Conservation (phyloP, 1,140 invertebrate genomes). For the Brachionus calyciflorus region DNA sequence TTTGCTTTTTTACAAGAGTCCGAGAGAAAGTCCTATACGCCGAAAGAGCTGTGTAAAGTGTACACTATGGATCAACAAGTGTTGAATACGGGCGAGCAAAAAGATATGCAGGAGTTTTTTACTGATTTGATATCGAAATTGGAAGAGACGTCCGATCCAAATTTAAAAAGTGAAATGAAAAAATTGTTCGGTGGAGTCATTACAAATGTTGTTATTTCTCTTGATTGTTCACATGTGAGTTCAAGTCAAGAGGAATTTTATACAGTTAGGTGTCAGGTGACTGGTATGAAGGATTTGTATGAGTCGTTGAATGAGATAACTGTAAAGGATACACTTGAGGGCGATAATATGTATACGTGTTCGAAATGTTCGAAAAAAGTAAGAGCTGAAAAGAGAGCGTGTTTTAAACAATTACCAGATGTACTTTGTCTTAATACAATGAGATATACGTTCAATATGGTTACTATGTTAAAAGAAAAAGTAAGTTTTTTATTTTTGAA, state of each 20-base stretch:
- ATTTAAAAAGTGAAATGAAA: constrained; percentile 78
- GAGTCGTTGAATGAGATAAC: constrained; percentile 91
- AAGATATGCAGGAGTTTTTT: constrained; percentile 97
- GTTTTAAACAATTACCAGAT: constrained; percentile 86
- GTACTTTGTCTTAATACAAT: constrained; percentile 94
- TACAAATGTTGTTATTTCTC: constrained; percentile 88
- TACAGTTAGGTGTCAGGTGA: constrained; percentile 87
- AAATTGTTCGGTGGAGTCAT: constrained; percentile 84
- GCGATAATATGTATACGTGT: constrained; percentile 95
- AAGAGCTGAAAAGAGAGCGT: constrained; percentile 84
- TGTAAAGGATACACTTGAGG: constrained; percentile 89
- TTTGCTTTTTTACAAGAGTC: constrained; percentile 90
- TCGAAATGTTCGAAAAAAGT: constrained; percentile 90
- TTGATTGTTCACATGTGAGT: constrained; percentile 89
- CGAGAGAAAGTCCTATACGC: constrained; percentile 89
- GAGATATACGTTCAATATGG: constrained; percentile 96
- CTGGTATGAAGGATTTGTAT: constrained; percentile 90
- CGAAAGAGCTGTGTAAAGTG: constrained; percentile 86
- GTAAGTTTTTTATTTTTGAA: neutral
- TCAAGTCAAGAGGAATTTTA: constrained; percentile 91
- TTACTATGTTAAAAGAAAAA: constrained; percentile 93
- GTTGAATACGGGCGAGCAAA: constrained; percentile 90
- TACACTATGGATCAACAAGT: constrained; percentile 95
- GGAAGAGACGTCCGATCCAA: constrained; percentile 78
- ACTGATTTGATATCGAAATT: constrained; percentile 90